These are phyloP conservation scores for Drosophila melanocephala DNA, from an alignment of 2,888 invertebrate species.

Conservation along the genomic window DNA sequence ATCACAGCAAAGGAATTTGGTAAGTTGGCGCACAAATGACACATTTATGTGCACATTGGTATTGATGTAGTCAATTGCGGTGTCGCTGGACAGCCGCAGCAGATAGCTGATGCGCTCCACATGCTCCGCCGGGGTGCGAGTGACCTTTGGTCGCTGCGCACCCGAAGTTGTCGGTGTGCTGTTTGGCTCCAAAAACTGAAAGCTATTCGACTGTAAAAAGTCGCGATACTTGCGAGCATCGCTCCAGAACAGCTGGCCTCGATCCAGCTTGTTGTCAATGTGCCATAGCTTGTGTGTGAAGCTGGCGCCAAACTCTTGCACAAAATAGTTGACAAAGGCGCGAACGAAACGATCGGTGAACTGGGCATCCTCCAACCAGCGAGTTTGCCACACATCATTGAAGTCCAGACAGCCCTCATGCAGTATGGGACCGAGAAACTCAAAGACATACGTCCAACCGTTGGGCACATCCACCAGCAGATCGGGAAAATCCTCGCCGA, in stretches of 20 bases:
- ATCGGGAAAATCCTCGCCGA: slow-evolving; percentile 75
- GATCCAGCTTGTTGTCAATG: slow-evolving; percentile 75
- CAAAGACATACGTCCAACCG: slow-evolving; percentile 82
- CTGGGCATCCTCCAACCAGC: slow-evolving; percentile 66
- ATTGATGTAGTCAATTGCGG: slow-evolving; percentile 83
- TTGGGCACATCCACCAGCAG: slow-evolving; percentile 82
- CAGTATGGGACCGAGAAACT: slow-evolving; percentile 82
- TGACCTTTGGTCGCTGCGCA: slow-evolving; percentile 45
- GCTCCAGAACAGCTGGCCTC: slow-evolving; percentile 73
- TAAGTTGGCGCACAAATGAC: slow-evolving; percentile 79
- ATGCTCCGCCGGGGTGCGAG: slow-evolving; percentile 64
- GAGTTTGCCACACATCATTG: slow-evolving; percentile 75
- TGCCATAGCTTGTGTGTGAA: slow-evolving; percentile 81
- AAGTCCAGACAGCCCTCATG: slow-evolving; percentile 74
- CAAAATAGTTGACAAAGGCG: slow-evolving; percentile 78
- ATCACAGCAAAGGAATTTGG: slow-evolving; percentile 84
- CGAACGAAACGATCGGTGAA: slow-evolving; percentile 77
- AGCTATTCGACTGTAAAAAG: slow-evolving; percentile 72
- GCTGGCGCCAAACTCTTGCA: slow-evolving; percentile 81
- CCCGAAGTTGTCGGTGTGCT: slow-evolving; percentile 19
- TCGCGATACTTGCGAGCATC: slow-evolving; percentile 65
- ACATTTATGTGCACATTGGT: slow-evolving; percentile 83
- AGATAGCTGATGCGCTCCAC: slow-evolving; percentile 80
- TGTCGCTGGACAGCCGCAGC: slow-evolving; percentile 72
- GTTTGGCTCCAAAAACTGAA: slow-evolving; percentile 76